A percentile compares a stretch with the other conserved stretches of the same genome.
phyloP scores from a whole-genome alignment of 1,140 invertebrate species.

The Cyrtorhinus lividipennis region DNA sequence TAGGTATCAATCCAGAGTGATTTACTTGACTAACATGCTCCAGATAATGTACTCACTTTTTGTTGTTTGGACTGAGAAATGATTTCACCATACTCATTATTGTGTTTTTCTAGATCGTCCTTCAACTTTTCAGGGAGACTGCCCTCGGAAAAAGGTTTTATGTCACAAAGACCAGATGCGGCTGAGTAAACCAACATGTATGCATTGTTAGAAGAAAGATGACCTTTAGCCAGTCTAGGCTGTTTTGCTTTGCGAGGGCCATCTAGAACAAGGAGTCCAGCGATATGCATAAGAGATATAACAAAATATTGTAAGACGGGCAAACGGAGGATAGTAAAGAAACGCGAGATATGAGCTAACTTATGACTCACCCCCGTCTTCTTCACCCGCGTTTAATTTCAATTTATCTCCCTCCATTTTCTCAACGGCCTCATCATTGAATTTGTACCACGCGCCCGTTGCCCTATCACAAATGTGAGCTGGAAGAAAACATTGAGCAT shows the following conservation, averaged over 20 bases:
- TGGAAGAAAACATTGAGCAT: conserved; percentile 25
- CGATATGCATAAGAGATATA: too few species aligned
- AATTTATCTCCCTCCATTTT: conserved; percentile 41
- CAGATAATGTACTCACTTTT: conserved; percentile 14
- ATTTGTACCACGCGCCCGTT: conserved; percentile 45
- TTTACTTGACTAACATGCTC: too few species aligned
- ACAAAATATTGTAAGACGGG: too few species aligned
- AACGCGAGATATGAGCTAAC: too few species aligned
- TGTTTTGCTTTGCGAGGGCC: conserved; percentile 31
- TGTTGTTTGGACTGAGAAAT: conserved; percentile 18
- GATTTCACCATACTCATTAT: conserved; percentile 19
- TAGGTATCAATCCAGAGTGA: too few species aligned
- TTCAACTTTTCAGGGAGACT: conserved; percentile 15
- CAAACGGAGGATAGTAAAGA: too few species aligned
- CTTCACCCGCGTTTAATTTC: conserved; percentile 36
- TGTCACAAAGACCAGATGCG: neutral
- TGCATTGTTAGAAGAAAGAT: conserved; percentile 39
- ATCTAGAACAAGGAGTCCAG: conserved; percentile 27
- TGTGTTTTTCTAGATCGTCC: conserved; percentile 15
- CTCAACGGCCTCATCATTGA: conserved; percentile 53
- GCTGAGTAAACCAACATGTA: conserved; percentile 51
- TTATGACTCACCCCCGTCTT: conserved; percentile 30
- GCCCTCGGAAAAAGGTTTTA: conserved; percentile 12
- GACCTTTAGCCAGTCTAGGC: conserved; percentile 34
- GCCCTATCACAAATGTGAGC: conserved; percentile 42